Evolutionary conservation across 2,888 invertebrate species (phyloP), one percentile per base, ranked within the genome.

Genomic region (Bombyx huttoni): DNA sequence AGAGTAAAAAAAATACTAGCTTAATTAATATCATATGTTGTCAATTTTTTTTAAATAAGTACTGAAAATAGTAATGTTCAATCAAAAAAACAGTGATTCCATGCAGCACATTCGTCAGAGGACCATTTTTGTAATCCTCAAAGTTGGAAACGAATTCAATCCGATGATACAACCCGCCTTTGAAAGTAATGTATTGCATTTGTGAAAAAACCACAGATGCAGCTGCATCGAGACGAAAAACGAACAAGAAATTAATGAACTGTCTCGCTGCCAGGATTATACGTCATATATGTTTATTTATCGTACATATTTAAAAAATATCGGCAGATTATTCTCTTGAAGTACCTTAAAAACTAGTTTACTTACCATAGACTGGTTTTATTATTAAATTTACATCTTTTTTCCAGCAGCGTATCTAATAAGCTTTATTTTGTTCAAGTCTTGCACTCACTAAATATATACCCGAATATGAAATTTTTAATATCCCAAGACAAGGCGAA

Each of bases 401-500:
- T 60, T 61, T 47, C 24, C 53, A 48, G 8, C 3, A 7, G 50
- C 52, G 51, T 59, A 56, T 56, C 59, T 56, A 57, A 55, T 53
- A 53, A 53, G 52, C 65, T 65, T 62, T 59, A 60, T 62, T 58
- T 55, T 52, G 54, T 54, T 54, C 24, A 24, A 24, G 24, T 24
- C 60, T 54, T 61, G 61, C 59, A 61, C 56, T 65, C 61, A 60
- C 58, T 64, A 71, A 69, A 68, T 65, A 66, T 24, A 24, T 63
- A 65, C 61, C 65, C 59, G 71, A 72, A 72, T 70, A 73, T 73
- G 68, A 77, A 75, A 71, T 63, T 80, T 80, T 78, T 82, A 79
- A 81, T 81, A 81, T 80, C 71, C 66, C 68, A 60, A 78, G 74
- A 74, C 74, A 76, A 57, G 64, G 73, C 64, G 67, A 71, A 75